phyloP scores from a whole-genome alignment of 2,797 vertebrate species.

The Chromobotia macracanthus region DNA sequence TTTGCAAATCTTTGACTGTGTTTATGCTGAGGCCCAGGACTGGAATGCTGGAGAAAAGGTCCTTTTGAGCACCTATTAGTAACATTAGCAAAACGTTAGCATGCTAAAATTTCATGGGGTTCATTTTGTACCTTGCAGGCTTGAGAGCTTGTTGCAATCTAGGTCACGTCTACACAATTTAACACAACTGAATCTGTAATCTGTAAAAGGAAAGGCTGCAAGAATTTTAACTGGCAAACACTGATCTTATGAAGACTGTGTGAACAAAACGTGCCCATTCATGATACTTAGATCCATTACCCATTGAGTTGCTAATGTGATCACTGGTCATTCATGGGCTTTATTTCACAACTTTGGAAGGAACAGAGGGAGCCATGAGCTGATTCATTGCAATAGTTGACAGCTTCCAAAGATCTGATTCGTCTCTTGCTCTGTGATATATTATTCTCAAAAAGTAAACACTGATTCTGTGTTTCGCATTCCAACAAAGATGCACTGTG shows the following conservation, averaged over 20 bases:
- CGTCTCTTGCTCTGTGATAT: slow-evolving; percentile 15
- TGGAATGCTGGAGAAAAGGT: slow-evolving; percentile 66
- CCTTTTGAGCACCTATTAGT: slow-evolving; percentile 23
- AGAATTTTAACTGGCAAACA: slow-evolving; percentile 17
- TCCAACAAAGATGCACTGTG: slow-evolving; percentile 28
- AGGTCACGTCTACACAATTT: slow-evolving; percentile 18
- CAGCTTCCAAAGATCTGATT: slow-evolving; percentile 54
- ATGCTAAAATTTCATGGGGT: slow-evolving; percentile 12
- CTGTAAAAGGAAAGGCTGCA: slow-evolving; percentile 22
- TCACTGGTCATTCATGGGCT: slow-evolving; percentile 35
- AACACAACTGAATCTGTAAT: not conserved
- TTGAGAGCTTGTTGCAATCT: not conserved
- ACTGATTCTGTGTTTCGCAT: slow-evolving; percentile 22
- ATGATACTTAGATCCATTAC: slow-evolving; percentile 45
- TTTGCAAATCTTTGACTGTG: slow-evolving; percentile 61
- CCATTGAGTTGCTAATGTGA: slow-evolving; percentile 55
- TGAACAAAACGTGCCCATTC: slow-evolving; percentile 44
- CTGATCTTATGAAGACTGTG: slow-evolving; percentile 29
- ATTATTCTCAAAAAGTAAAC: slow-evolving; percentile 23
- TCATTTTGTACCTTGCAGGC: not conserved
- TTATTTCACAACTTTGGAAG: slow-evolving; percentile 38
- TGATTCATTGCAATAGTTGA: slow-evolving; percentile 19
- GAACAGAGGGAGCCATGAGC: slow-evolving; percentile 15
- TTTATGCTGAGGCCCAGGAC: slow-evolving; percentile 71
- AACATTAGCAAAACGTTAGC: slow-evolving; percentile 24